Evolutionary conservation across 37 sponge, comb jelly and placozoan species (phyloP).

Genomic region (Cladorhizidae sp.): DNA sequence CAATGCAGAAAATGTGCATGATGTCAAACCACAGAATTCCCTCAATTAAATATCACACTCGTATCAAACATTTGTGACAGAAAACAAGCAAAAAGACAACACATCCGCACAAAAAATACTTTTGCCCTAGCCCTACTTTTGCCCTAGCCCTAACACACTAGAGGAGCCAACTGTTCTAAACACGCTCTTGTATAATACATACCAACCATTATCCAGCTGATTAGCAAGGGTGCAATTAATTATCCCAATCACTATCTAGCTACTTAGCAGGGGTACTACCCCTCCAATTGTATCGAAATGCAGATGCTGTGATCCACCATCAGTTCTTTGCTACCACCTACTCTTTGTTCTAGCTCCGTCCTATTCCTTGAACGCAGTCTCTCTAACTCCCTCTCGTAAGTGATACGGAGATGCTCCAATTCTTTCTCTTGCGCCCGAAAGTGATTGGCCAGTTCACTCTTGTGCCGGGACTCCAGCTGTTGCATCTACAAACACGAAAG

Average conservation of each 20-base stretch:
- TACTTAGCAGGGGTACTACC: too few relatives aligned
- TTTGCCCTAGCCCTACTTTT: too few relatives aligned
- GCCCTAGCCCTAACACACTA: background rate
- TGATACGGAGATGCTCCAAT: conserved; percentile 72
- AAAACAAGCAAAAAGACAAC: conserved; percentile 3
- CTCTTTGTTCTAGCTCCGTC: conserved; percentile 81
- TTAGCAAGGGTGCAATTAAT: too few relatives aligned
- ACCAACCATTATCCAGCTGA: too few relatives aligned
- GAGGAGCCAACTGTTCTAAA: too few relatives aligned
- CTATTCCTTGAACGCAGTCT: conserved; percentile 63
- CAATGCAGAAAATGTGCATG: background rate
- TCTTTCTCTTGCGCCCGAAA: conserved; percentile 77
- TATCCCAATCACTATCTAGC: too few relatives aligned
- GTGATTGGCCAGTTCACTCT: conserved; percentile 69
- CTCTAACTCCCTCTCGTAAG: conserved; percentile 83
- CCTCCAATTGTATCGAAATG: too few relatives aligned
- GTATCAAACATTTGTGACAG: background rate
- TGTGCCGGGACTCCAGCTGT: conserved; percentile 79
- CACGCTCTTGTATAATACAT: too few relatives aligned
- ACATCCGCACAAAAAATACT: background rate
- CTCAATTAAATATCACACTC: background rate
- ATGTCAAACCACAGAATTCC: background rate
- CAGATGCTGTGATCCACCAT: background rate
- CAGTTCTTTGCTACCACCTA: conserved; percentile 14
- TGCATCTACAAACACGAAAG: conserved; percentile 59